These are phyloP conservation scores for Emydura subglobosa DNA, from an alignment of 2,113 vertebrate genomes.

Conservation along the genomic window DNA sequence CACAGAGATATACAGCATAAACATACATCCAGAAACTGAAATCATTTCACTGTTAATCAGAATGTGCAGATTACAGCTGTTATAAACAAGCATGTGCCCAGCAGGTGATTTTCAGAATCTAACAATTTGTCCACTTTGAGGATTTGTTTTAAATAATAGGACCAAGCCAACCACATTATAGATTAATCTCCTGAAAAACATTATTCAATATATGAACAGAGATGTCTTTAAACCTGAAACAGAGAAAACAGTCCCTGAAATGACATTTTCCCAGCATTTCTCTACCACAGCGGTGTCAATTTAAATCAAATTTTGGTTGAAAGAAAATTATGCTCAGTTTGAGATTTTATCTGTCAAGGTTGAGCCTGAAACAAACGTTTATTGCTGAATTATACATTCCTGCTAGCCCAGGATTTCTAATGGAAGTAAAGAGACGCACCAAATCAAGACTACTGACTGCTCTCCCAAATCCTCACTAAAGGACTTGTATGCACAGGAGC, in stretches of 20 bases:
- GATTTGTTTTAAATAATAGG: not conserved
- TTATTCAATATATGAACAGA: not conserved
- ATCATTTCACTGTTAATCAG: conserved; percentile 40
- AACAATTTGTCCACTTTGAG: not conserved
- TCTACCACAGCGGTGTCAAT: not conserved
- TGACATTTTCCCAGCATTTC: not conserved
- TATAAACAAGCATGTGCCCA: not conserved
- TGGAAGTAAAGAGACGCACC: not conserved
- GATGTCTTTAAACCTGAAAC: not conserved
- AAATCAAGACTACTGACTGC: not conserved
- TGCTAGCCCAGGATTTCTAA: not conserved
- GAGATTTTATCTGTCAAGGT: not conserved
- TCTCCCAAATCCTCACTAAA: not conserved
- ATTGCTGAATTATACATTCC: not conserved
- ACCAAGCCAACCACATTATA: conserved; percentile 8
- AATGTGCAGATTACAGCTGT: conserved; percentile 48
- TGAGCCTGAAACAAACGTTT: not conserved
- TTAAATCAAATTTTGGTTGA: not conserved
- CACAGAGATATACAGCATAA: conserved; percentile 42
- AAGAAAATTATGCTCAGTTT: conserved; percentile 24
- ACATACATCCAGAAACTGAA: conserved; percentile 38
- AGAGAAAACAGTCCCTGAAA: conserved; percentile 4
- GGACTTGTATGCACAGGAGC: not conserved
- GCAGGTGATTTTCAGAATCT: conserved; percentile 6
- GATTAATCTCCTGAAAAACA: conserved; percentile 6